Evolutionary conservation across 2,888 invertebrate genomes (phyloP), one percentile per base, ranked within the genome.

Genomic region (Catocala nupta): DNA sequence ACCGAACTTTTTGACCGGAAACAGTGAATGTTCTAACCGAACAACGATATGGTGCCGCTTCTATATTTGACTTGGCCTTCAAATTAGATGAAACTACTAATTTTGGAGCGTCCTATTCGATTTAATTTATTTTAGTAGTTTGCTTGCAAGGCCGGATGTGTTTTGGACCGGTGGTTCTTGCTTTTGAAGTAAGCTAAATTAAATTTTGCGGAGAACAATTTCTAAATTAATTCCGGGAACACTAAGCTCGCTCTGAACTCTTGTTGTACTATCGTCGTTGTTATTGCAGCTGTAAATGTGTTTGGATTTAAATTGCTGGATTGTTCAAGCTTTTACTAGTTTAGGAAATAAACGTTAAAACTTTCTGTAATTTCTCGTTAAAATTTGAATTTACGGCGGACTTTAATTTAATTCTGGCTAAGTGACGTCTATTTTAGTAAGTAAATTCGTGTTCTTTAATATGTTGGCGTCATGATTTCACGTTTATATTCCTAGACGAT

Each of bases 161-260:
- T 77, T 77, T 70, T 60, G 68, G 51, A 69, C 45, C 65, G 48
- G 63, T 63, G 67, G 64, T 60, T 69, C 50, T 69, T 69, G 69
- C 75, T 70, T 77, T 79, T 78, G 77, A 78, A 70, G 77, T 77
- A 59, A 74, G 70, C 65, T 76, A 74, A 74, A 78, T 74, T 72
- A 73, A 75, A 77, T 77, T 75, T 75, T 67, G 71, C 68, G 47
- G 59, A 63, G 61, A 68, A 75, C 68, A 76, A 77, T 75, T 77
- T 77, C 77, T 69, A 67, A 75, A 77, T 77, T 78, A 78, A 77
- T 77, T 77, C 67, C 62, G 56, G 53, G 68, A 77, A 76, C 64
- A 65, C 65, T 70, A 68, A 66, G 65, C 65, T 57, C 55, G 67
- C 63, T 70, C 33, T 58, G 12, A 58, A 59, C 50, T 63, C 49